phyloP scores from a whole-genome alignment of 2,113 vertebrate genomes.

The Passer montanus region DNA sequence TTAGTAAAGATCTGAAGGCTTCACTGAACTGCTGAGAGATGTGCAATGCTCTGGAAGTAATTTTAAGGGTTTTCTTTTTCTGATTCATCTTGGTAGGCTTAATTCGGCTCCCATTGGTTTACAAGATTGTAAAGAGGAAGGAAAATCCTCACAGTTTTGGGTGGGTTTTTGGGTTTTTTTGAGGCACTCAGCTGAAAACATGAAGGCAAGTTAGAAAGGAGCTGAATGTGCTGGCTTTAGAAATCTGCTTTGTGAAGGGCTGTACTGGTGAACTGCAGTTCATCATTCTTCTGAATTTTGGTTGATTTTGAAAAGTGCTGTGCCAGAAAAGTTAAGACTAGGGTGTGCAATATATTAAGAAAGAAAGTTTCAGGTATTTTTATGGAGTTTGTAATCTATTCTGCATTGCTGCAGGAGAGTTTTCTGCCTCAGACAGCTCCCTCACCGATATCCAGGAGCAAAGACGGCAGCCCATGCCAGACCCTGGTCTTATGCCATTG shows the following conservation, averaged over 20 bases:
- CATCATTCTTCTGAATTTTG: not conserved
- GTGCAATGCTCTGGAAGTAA: not conserved
- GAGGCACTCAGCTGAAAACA: not conserved
- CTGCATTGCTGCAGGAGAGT: conserved; percentile 79
- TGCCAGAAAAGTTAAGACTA: not conserved
- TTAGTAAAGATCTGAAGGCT: not conserved
- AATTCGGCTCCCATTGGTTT: not conserved
- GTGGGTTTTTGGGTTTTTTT: not conserved
- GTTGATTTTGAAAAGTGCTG: not conserved
- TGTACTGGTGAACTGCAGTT: not conserved
- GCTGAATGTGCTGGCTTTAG: not conserved
- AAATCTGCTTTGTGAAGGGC: not conserved
- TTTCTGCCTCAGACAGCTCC: conserved; percentile 90
- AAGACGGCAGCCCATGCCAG: conserved; percentile 85
- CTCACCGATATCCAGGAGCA: conserved; percentile 86
- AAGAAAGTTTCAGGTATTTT: not conserved
- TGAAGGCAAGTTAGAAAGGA: not conserved
- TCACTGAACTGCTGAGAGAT: not conserved
- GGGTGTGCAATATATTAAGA: not conserved
- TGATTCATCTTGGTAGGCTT: not conserved
- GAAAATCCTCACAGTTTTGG: fast-evolving
- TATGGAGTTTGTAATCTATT: not conserved
- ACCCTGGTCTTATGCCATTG: conserved; percentile 90
- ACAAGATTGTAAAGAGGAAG: not conserved
- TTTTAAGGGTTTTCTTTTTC: not conserved